Evolutionary conservation across 1,140 invertebrate genomes (phyloP), one percentile per base, ranked within the genome.

Genomic region (Drosophila pseudoobscura): DNA sequence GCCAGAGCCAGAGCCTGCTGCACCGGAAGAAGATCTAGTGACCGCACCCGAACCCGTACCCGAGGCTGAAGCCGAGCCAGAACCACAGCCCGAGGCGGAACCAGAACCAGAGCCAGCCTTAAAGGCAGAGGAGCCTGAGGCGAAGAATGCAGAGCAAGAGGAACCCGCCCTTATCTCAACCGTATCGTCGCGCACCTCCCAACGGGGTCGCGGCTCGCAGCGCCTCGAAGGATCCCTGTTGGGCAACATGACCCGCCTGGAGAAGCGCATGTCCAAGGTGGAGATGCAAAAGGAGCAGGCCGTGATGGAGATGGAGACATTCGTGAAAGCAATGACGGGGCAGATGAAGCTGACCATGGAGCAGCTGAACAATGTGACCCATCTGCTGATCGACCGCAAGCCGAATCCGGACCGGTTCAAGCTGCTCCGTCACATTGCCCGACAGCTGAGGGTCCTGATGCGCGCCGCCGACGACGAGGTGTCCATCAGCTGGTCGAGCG

Each of bases 341-440:
- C 89, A 90, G 26, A 8, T 90, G 9, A 75, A 73, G 53, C 55
- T 91, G 6, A 75, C 79, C 13, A 90, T 90, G 68, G 78, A 91
- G 45, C 80, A 89, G 54, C 46, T 90, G 31, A 83, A 87, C 17
- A 80, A 87, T 58, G 47, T 91, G 0, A 90, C 85, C 17, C 73
- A 80, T 8, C 3, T 89, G 45, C 35, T 89, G 31, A 50, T 91
- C n/a, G 79, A 89, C 20, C 75, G 70, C 9, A 80, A 87, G 6
- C 73, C 82, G 0, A 75, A 78, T 62, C 52, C 70, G 5, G 24
- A 74, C 0, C 59, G 82, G 24, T 9, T 89, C 8, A 75, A 84
- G 47, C 17, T 65, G 1, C 39, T 91, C 2, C 68, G 79, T 0
- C 22, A 80, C 11, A 62, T 78, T 26, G 74, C 74, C n/a, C 63